phyloP scores from a whole-genome alignment of 2,888 invertebrate genomes.

The Tryphoninae sp. region DNA sequence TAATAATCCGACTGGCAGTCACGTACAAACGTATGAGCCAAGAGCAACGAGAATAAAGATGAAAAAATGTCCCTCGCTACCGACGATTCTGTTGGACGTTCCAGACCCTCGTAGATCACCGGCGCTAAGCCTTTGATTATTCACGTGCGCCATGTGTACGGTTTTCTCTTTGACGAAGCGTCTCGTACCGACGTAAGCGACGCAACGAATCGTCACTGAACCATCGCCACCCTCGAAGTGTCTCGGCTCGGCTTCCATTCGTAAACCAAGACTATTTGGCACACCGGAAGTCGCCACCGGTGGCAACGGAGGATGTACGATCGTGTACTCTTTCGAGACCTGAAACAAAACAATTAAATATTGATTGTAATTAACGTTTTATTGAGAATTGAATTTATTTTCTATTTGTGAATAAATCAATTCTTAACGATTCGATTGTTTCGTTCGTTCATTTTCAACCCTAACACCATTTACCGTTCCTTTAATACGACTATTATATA shows the following conservation, averaged over 20 bases:
- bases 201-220: constrained; percentile 70
- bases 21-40: constrained; percentile 47
- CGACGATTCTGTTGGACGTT: constrained; percentile 17
- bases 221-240: constrained; percentile 69
- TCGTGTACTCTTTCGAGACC: constrained; percentile 69
- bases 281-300: constrained; percentile 56
- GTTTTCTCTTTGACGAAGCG: constrained; percentile 64
- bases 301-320: constrained; percentile 66
- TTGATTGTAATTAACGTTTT: background rate
- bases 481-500: no score
- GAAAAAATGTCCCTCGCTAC: constrained; percentile 4
- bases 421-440: no score
- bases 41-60: constrained; percentile 35
- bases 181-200: constrained; percentile 72
- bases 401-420: no score
- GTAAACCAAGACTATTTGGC: constrained; percentile 73
- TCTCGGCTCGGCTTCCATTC: constrained; percentile 71
- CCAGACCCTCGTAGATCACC: constrained; percentile 67
- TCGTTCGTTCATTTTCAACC: no score
- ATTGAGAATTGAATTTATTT: no score
- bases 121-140: constrained; percentile 75
- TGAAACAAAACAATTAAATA: constrained; percentile 58
- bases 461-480: no score
- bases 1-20: constrained; percentile 41
- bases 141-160: constrained; percentile 70